A percentile compares a stretch with the other conserved stretches of the same genome.
Evolutionary conservation across 2,888 invertebrate species (phyloP).

Genomic region (Colletes collaris): DNA sequence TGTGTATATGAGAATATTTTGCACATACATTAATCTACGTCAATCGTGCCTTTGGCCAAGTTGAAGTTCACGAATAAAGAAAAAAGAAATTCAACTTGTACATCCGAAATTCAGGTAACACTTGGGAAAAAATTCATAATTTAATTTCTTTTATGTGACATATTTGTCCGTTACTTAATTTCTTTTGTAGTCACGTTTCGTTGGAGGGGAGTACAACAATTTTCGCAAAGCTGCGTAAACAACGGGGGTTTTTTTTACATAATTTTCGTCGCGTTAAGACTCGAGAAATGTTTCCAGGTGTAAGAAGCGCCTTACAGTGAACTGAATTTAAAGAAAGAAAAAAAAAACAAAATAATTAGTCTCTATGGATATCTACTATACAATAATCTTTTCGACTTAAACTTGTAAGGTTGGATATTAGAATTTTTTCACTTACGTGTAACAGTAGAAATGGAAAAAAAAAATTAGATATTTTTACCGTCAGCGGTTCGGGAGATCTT

Average conservation of each 20-base stretch:
- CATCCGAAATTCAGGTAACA: constrained; percentile 54
- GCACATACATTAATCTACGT: constrained; percentile 75
- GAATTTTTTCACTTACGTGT: constrained; percentile 44
- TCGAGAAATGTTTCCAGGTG: constrained; percentile 47
- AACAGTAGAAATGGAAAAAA: constrained; percentile 24
- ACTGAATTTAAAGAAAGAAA: constrained; percentile 55
- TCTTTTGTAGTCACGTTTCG: constrained; percentile 27
- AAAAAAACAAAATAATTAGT: constrained; percentile 14
- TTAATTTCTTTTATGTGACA: constrained; percentile 23
- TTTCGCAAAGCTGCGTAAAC: neutral
- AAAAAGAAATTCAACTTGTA: constrained; percentile 65
- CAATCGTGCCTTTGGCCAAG: constrained; percentile 77
- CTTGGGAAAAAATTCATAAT: constrained; percentile 37
- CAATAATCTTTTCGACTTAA: constrained; percentile 50
- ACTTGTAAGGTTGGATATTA: constrained; percentile 43
- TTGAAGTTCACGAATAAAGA: constrained; percentile 66
- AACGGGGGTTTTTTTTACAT: constrained; percentile 17
- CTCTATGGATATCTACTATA: constrained; percentile 34
- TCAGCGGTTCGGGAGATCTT: constrained; percentile 42
- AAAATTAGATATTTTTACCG: constrained; percentile 44
- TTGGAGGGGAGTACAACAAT: neutral
- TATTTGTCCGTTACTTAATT: constrained; percentile 53
- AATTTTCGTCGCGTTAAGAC: constrained; percentile 20
- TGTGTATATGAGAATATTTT: constrained; percentile 66
- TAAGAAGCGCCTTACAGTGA: constrained; percentile 57